phyloP scores from a whole-genome alignment of 2,888 invertebrate genomes.

The Neuroscelio doddi region DNA sequence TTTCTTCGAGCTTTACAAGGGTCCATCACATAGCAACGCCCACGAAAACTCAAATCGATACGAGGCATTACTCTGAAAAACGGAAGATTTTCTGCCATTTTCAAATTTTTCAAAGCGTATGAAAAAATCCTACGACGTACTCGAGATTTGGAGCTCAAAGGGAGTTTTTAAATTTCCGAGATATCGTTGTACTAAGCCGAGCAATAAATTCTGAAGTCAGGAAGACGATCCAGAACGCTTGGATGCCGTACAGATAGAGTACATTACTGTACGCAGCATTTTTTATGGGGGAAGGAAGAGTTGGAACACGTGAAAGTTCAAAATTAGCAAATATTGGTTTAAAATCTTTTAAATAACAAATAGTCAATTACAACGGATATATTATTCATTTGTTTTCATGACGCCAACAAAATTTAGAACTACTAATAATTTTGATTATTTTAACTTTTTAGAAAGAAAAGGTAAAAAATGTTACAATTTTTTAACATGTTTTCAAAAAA shows the following conservation, averaged over 20 bases:
- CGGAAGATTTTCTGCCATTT: constrained; percentile 66
- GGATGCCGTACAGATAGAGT: constrained; percentile 29
- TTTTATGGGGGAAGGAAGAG: not conserved
- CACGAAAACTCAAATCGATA: constrained; percentile 71
- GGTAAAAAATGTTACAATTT: too few species aligned
- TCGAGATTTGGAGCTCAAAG: constrained; percentile 17
- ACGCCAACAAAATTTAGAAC: too few species aligned
- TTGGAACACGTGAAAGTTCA: not conserved
- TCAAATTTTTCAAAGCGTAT: constrained; percentile 54
- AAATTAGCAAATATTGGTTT: too few species aligned
- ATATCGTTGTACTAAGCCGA: constrained; percentile 35
- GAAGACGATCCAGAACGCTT: constrained; percentile 27
- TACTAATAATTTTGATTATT: too few species aligned
- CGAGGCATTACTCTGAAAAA: constrained; percentile 70
- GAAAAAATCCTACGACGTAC: constrained; percentile 13
- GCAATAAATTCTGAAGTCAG: constrained; percentile 43
- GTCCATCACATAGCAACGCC: constrained; percentile 73
- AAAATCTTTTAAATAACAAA: too few species aligned
- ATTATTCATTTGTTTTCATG: too few species aligned
- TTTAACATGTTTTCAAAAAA: too few species aligned
- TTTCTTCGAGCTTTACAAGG: constrained; percentile 69
- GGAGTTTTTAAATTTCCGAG: constrained; percentile 35
- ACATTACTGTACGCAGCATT: constrained; percentile 2
- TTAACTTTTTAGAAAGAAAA: too few species aligned
- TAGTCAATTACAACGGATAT: too few species aligned